Conservation (phyloP, 2,797 vertebrate genomes). For the Cryptoblepharus egeriae region DNA sequence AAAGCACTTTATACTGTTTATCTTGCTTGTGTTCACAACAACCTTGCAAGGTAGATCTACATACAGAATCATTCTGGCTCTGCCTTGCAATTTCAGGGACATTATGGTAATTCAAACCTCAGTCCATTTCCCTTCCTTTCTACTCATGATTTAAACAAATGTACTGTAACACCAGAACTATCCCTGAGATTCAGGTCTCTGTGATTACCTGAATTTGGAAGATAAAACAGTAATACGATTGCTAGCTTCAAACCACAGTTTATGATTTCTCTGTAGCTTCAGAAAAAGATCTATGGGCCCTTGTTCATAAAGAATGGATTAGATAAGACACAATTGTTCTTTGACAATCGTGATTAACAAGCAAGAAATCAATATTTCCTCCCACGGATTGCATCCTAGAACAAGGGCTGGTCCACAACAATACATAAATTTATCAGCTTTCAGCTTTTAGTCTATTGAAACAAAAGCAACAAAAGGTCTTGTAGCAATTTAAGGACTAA, state of each 20-base stretch:
- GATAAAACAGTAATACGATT: neutral
- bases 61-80: neutral
- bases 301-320: conserved; percentile 19
- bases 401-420: neutral
- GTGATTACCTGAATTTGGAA: conserved; percentile 3
- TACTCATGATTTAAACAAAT: neutral
- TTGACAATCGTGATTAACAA: conserved; percentile 15
- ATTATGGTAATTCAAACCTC: neutral
- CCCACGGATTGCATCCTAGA: neutral
- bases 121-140: neutral
- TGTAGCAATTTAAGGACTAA: too few relatives aligned
- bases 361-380: conserved; percentile 20
- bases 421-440: neutral
- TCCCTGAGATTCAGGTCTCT: neutral
- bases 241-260: conserved; percentile 3
- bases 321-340: conserved; percentile 9
- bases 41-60: neutral
- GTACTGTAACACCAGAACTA: neutral
- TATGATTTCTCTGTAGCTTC: conserved; percentile 4
- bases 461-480: too few relatives aligned
- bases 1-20: neutral
- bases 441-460: too few relatives aligned
- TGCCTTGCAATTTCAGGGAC: neutral
- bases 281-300: neutral
- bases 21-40: neutral